Conservation (phyloP, 2,797 vertebrate species). For the Tenualosa ilisha region DNA sequence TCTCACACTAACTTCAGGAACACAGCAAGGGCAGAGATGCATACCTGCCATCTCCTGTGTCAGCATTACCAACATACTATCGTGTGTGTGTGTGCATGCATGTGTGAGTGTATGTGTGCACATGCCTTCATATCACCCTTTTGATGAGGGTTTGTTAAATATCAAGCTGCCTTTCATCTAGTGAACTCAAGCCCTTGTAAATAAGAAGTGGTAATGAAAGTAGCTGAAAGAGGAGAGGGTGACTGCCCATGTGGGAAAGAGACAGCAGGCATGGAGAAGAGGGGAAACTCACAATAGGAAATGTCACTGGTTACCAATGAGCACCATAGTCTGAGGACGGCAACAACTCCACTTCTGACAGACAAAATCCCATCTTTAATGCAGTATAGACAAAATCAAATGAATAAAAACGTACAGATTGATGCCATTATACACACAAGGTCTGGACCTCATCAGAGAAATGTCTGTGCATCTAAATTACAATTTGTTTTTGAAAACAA, state of each 20-base stretch:
- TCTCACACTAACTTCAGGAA: background rate
- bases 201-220: background rate
- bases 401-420: background rate
- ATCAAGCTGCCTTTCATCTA: background rate
- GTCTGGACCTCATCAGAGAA: background rate
- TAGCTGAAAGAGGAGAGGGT: background rate
- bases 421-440: conserved; percentile 21
- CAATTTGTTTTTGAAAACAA: conserved; percentile 9
- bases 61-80: background rate
- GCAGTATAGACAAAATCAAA: background rate
- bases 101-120: conserved; percentile 19
- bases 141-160: background rate
- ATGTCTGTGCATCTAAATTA: background rate
- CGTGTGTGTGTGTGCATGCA: conserved; percentile 3
- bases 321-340: background rate
- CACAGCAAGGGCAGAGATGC: background rate
- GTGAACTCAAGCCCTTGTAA: background rate
- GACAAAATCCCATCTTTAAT: background rate
- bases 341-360: background rate
- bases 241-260: background rate
- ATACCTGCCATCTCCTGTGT: conserved; percentile 8
- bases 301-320: too few species aligned
- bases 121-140: background rate
- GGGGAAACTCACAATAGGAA: background rate
- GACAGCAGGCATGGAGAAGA: background rate